These are phyloP conservation scores for Schlechtendalia chinensis DNA, from an alignment of 1,140 invertebrate genomes.

Conservation along the genomic window DNA sequence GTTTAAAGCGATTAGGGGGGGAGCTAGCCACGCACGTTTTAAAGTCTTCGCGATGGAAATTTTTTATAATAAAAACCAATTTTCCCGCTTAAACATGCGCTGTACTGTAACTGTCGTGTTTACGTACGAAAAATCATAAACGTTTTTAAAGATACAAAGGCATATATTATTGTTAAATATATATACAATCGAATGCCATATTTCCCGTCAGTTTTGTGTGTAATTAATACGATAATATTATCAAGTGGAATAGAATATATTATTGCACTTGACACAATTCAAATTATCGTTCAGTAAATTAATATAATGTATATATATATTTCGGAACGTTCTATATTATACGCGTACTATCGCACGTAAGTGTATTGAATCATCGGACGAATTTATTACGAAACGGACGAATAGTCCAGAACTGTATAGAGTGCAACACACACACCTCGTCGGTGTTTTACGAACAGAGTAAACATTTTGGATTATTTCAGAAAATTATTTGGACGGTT, in stretches of 20 bases:
- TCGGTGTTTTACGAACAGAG: not conserved
- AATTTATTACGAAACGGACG: not conserved
- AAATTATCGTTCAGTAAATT: not conserved
- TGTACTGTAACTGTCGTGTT: no score
- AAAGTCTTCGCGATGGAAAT: no score
- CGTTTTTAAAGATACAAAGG: no score
- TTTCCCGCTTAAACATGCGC: no score
- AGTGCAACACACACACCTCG: not conserved
- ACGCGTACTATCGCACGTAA: not conserved
- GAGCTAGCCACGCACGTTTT: no score
- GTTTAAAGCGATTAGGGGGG: no score
- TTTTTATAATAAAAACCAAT: no score
- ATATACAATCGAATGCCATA: not conserved
- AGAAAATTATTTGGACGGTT: not conserved
- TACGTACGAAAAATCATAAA: no score
- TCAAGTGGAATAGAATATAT: not conserved
- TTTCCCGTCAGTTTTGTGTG: not conserved
- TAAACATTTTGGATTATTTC: not conserved
- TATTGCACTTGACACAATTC: slow-evolving; percentile 20
- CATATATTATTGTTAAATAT: not conserved
- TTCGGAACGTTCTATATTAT: not conserved
- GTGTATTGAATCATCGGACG: no score
- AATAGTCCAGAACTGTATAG: not conserved
- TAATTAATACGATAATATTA: not conserved
- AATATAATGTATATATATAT: not conserved